Base-by-base conservation (phyloP, 1,140 invertebrate genomes). In the Bicyclus anynana region DNA sequence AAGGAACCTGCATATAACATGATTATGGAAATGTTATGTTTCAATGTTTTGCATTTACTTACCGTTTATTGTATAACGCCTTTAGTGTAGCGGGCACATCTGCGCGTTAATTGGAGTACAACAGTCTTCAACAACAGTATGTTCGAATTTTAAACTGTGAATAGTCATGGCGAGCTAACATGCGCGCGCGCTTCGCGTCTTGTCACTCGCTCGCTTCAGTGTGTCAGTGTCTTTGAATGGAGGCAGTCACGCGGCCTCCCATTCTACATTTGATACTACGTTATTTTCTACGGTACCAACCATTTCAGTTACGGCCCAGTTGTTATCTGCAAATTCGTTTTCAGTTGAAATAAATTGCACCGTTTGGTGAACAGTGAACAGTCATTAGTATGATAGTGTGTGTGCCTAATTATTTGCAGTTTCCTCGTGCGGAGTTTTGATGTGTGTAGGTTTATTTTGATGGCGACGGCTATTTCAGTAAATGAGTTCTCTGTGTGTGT, bases 141-240 rank as follows among this genome's bases (percentile, higher is more conserved):
- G 73, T 77, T 82, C 67, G 69, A 72, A 80, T 71, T 84, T 80
- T 70, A 74, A 84, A 84, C 74, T 77, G 72, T 79, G 80, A 80
- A 80, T 82, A 75, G 77, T 81, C 48, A 74, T 63, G 61, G 69
- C 62, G 65, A 62, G 69, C 50, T 53, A 59, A 60, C 72, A 72
- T 77, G 81, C 81, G 81, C 76, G 62, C 58, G 64, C 74, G 73
- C 65, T 52, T 62, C 63, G 58, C 65, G 59, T 50, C 66, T 59
- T 17, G 51, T 49, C n/a, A 48, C 44, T 53, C 57, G 57, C 44
- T 53, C 57, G 57, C 57, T 65, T 78, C 75, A 85, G 84, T 87
- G 64, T 69, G 71, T 63, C 70, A 64, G 67, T 74, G 73, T 73
- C 74, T 67, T 42, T 79, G 74, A 78, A 81, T 80, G 77, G 60